These are phyloP conservation scores for Poeciliopsis paucimaculata DNA, from an alignment of 2,797 vertebrate species.

Conservation along the genomic window DNA sequence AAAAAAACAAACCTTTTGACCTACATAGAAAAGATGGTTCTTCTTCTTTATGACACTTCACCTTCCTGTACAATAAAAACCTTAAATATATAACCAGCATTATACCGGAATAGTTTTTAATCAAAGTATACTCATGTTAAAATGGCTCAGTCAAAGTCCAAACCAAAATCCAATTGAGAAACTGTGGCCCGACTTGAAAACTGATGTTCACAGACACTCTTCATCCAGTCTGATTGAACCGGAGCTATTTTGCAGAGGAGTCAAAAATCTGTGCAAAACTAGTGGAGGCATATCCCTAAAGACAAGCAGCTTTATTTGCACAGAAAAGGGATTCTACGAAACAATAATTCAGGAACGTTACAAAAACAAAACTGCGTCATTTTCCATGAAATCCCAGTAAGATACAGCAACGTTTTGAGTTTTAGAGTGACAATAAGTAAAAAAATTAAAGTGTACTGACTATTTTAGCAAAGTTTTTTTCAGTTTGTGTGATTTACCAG, in stretches of 20 bases:
- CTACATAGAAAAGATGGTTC: background rate
- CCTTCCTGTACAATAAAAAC: background rate
- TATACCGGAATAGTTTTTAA: background rate
- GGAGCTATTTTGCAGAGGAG: background rate
- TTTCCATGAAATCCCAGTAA: background rate
- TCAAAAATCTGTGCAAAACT: background rate
- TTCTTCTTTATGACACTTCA: background rate
- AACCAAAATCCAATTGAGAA: background rate
- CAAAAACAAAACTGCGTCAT: background rate
- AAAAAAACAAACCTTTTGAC: background rate
- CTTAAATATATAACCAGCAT: background rate
- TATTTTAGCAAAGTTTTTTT: background rate
- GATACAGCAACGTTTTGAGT: background rate
- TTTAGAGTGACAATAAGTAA: background rate
- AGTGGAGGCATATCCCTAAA: background rate
- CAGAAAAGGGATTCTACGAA: background rate
- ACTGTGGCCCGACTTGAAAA: background rate
- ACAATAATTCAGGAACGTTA: background rate
- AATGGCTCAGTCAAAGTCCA: background rate
- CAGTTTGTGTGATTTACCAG: conserved; percentile 77
- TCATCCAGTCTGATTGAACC: background rate
- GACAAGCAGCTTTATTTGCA: background rate
- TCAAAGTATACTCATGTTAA: background rate
- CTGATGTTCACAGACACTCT: background rate
- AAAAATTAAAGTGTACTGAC: background rate